Evolutionary conservation across 2,888 invertebrate species (phyloP), one percentile per base, ranked within the genome.

Genomic region (Sceliomorpha sp.): DNA sequence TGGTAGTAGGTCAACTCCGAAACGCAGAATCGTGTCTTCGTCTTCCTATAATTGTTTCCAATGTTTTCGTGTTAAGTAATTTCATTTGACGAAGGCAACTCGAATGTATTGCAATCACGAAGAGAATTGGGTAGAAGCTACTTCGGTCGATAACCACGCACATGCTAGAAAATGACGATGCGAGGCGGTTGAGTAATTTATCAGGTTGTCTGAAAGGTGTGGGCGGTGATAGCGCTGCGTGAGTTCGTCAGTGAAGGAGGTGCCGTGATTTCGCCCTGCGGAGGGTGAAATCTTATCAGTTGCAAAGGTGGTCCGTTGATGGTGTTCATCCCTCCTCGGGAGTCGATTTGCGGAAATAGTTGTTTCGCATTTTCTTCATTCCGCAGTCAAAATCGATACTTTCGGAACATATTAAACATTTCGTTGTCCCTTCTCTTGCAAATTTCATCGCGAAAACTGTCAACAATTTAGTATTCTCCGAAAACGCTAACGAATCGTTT

Each of bases 181-280:
- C 60, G 63, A 64, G 78, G 78, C 34, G 82, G 77, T 79, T 79
- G 79, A 86, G 85, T 86, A 85, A 87, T 86, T 86, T 87, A 85
- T 86, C 85, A 85, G 83, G 72, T 73, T 73, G 80, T 72, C 77
- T 79, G 82, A 82, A 84, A 83, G 83, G 81, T 72, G 76, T 79
- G 80, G 78, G 79, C 75, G 75, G 74, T 74, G 73, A 74, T 74
- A 67, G 72, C 59, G 66, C 71, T 70, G 58, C 60, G 64, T 60
- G 63, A 69, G 70, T 71, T 75, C 70, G 73, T 71, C 73, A 75
- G 76, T 60, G 70, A 76, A 70, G 75, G 69, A 71, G 48, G 44
- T 50, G 55, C 58, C 58, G 48, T 62, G 68, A 69, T 62, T 62
- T 39, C 47, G 42, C 26, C 51, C 17, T 40, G 34, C 53, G 37